Evolutionary conservation across 1,140 invertebrate species (phyloP).

Genomic region (Bombus consobrinus): DNA sequence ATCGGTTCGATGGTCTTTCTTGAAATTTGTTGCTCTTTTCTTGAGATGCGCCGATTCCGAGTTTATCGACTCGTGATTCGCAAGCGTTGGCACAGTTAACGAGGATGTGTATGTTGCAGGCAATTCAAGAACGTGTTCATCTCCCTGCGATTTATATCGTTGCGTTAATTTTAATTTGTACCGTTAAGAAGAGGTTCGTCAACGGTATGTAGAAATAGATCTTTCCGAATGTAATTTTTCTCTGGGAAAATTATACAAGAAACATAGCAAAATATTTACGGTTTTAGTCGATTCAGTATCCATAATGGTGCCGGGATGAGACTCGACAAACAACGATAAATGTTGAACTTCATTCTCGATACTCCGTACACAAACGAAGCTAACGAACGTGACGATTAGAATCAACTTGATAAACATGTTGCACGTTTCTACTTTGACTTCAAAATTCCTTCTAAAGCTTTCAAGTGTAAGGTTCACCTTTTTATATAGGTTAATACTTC

Average conservation of each 20-base stretch:
- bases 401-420: slow-evolving; percentile 12
- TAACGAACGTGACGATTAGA: not conserved
- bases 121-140: not conserved
- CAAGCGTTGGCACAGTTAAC: not conserved
- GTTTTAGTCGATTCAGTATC: not conserved
- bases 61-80: not conserved
- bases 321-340: not conserved
- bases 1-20: not conserved
- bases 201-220: not conserved
- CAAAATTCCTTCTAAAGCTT: not conserved
- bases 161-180: not conserved
- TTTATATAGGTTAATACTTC: slow-evolving; percentile 15
- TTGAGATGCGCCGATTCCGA: not conserved
- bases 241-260: not conserved
- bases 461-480: not conserved
- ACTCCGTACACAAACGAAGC: slow-evolving; percentile 12
- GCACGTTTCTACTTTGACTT: not conserved
- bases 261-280: slow-evolving; percentile 5
- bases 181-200: too few relatives aligned
- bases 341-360: not conserved
- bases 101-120: fast-evolving
- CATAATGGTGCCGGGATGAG: not conserved
- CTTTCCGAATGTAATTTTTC: not conserved
- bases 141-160: not conserved
- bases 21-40: not conserved